Base-by-base conservation (phyloP, 2,797 vertebrate species). In the Typhlichthys eigenmanni region DNA sequence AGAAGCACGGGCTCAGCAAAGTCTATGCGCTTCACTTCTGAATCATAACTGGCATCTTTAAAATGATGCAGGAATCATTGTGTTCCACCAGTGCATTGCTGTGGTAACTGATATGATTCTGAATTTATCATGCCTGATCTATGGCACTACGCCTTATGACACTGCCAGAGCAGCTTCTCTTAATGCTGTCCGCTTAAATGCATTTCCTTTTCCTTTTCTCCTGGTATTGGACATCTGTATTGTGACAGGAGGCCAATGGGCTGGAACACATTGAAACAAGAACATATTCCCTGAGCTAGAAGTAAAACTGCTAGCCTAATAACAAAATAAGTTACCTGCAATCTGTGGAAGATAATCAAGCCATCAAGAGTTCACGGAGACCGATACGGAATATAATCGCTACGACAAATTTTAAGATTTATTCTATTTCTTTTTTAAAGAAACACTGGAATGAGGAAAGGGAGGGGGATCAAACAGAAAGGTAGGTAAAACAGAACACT, bases 1-100 rank as follows among this genome's bases (percentile, higher is more conserved):
- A 82, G 68, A 88, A 59, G 66, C 65, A 75, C 80, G 60, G 66
- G 76, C 85, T 89, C 85, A 83, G 89, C 81, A 88, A 69, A 81
- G 81, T 80, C 68, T 1, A 58, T 32, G 60, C 29, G 69, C 65
- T 60, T 64, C 59, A 55, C 78, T 82, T 81, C 59, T 70, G 75
- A 86, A 91, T 92, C 91, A 78, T 91, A 89, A 84, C 51, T 0
- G 61, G 70, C 9, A 1, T 71, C 68, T 77, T 85, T 78, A 75
- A 76, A 86, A 87, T 87, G 66, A 87, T 81, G 76, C 64, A 86
- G 79, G 81, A 84, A 83, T 82, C 76, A 80, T 83, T 64, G 66
- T 56, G 66, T 77, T 56, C 62, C 57, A 73, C 55, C 47, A 57
- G 71, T 62, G 50, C 54, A 71, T 53, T 62, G 50, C 57, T n/a